phyloP scores from a whole-genome alignment of 2,113 vertebrate species.

The Seriola quinqueradiata region DNA sequence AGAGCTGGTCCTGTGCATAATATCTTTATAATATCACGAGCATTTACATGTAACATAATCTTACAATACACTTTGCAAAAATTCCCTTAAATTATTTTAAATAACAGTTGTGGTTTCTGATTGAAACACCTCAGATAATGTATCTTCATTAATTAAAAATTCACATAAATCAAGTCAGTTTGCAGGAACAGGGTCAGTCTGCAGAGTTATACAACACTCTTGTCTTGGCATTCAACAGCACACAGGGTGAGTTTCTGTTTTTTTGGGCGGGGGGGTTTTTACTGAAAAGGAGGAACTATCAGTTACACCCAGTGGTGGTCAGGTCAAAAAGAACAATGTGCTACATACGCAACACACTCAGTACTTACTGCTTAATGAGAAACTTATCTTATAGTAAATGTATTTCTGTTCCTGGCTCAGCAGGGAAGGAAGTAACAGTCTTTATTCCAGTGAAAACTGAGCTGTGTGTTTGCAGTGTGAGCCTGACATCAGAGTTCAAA shows the following conservation, averaged over 20 bases:
- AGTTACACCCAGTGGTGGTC: slow-evolving; percentile 25
- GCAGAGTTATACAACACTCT: background rate
- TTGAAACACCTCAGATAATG: background rate
- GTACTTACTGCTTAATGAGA: background rate
- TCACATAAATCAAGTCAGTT: background rate
- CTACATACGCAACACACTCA: background rate
- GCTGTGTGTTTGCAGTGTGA: background rate
- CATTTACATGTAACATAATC: background rate
- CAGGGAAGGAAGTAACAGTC: background rate
- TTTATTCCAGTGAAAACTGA: rapidly evolving
- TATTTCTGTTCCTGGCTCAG: background rate
- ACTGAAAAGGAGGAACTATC: slow-evolving; percentile 36
- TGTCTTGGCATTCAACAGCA: too few species aligned
- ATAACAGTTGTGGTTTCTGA: too few species aligned
- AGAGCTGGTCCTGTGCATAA: slow-evolving; percentile 2
- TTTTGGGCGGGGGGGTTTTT: background rate
- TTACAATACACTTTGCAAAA: too few species aligned
- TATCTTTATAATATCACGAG: background rate
- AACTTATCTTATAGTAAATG: background rate
- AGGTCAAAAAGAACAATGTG: background rate
- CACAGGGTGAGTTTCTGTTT: background rate
- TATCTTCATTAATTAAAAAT: background rate
- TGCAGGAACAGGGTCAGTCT: background rate
- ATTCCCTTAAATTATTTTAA: too few species aligned
- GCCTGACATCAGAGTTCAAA: background rate